A percentile compares a stretch with the other conserved stretches of the same genome.
Evolutionary conservation across 2,888 invertebrate species (phyloP).

Genomic region (Ceriagrion tenellum): DNA sequence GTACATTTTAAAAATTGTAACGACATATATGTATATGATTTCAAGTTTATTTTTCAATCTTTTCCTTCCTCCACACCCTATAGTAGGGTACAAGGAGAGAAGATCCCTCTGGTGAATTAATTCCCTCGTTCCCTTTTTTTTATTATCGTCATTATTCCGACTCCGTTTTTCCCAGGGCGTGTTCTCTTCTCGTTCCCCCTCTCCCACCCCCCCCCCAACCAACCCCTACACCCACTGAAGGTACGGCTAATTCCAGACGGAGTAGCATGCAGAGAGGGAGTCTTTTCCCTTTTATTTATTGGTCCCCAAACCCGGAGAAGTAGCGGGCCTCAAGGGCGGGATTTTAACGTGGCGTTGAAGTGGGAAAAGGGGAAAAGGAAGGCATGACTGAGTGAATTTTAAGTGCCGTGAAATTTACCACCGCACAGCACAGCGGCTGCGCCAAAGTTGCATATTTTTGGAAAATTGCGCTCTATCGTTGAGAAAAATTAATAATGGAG

Average conservation of each 20-base stretch:
- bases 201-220: too few relatives aligned
- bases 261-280: neutral
- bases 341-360: neutral
- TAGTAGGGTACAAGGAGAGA: neutral
- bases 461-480: neutral
- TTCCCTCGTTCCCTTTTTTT: neutral
- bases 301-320: neutral
- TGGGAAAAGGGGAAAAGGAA: neutral
- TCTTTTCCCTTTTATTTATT: neutral
- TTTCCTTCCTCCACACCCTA: neutral
- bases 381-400: neutral
- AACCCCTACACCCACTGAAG: too few relatives aligned
- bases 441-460: neutral
- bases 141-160: too few relatives aligned
- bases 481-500: too few relatives aligned
- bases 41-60: neutral
- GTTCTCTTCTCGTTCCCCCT: neutral
- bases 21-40: neutral
- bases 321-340: too few relatives aligned
- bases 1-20: neutral
- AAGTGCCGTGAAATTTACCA: neutral
- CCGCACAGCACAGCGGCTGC: neutral
- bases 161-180: neutral
- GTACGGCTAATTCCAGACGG: constrained; percentile 1
- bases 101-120: neutral